A percentile compares a stretch with the other conserved stretches of the same genome.
Conservation (phyloP, 2,888 invertebrate genomes). For the Yponomeuta evonymella region DNA sequence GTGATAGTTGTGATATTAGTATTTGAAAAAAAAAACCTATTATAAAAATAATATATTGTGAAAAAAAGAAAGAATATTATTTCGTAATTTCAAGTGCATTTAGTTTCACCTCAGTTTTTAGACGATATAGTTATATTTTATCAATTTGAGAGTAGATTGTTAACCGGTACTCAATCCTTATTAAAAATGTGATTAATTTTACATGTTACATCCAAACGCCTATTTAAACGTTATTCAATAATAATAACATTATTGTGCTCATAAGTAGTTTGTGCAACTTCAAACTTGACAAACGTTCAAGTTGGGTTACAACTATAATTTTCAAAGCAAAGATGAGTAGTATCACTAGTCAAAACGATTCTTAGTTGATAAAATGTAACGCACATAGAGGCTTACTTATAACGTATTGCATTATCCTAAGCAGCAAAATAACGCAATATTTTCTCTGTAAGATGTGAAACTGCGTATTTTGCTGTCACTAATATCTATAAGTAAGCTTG, state of each 20-base stretch:
- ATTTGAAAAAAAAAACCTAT: slow-evolving; percentile 36
- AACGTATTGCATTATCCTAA: too few species aligned
- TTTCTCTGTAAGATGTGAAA: background rate
- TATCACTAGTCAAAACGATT: background rate
- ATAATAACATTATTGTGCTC: too few species aligned
- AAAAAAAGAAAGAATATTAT: slow-evolving; percentile 31
- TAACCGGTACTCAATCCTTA: too few species aligned
- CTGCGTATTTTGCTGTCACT: background rate
- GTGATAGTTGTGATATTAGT: slow-evolving; percentile 61
- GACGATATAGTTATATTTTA: background rate
- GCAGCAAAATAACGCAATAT: background rate
- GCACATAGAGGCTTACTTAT: background rate
- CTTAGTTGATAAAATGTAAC: slow-evolving; percentile 3
- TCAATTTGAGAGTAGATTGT: background rate
- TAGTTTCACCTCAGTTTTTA: slow-evolving; percentile 30
- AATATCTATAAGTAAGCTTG: background rate
- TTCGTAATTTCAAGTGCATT: slow-evolving; percentile 47
- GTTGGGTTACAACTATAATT: background rate
- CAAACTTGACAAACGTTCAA: background rate
- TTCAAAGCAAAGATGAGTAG: background rate
- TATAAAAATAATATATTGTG: slow-evolving; percentile 41
- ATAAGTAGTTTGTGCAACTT: too few species aligned
- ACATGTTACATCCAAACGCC: too few species aligned
- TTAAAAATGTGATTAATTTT: too few species aligned
- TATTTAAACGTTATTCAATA: too few species aligned